Base-by-base conservation (phyloP, 2,888 invertebrate species). In the Heliconius erato region DNA sequence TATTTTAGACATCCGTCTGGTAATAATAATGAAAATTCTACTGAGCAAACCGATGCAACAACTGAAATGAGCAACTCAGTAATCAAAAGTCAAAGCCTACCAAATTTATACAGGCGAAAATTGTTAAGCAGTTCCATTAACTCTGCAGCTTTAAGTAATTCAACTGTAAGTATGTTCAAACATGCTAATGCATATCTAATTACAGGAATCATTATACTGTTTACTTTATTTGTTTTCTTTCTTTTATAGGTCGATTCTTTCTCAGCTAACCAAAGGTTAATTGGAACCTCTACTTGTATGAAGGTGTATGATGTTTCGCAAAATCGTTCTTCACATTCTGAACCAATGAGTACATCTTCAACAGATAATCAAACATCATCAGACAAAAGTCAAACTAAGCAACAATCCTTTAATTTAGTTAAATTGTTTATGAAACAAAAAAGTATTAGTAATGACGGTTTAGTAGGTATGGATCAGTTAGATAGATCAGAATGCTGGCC, bases 351-450 rank as follows among this genome's bases (percentile, higher is more conserved):
- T 86, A 96, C 96, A 72, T 96, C 96, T 59, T 96, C 96, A 26
- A 96, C 95, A 77, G 96, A 96, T 85, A 95, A 96, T 88, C 96
- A 95, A 87, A 92, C 94, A 32, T 94, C 95, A 76, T 92, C 95
- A 54, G 96, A 96, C 76, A 96, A 95, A 91, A 96, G 94, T 87
- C 95, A 94, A 93, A 96, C 97, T 87, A 97, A 97, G 85, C 97
- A 97, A 85, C 97, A 97, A 89, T 97, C 98, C 87, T 97, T 98
- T 91, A 98, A 97, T 93, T 96, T 98, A 89, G 98, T 98, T 71
- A 98, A 98, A 92, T 96, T 98, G 86, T 98, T 98, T 90, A 98
- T 98, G 96, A 98, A 98, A 92, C 98, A 98, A 91, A 98, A 98
- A 92, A 98, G 98, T 91, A 97, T 97, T 94, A 98, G 98, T 86